Evolutionary conservation across 2,797 vertebrate species (phyloP).

Genomic region (Gadopsis bispinosus): DNA sequence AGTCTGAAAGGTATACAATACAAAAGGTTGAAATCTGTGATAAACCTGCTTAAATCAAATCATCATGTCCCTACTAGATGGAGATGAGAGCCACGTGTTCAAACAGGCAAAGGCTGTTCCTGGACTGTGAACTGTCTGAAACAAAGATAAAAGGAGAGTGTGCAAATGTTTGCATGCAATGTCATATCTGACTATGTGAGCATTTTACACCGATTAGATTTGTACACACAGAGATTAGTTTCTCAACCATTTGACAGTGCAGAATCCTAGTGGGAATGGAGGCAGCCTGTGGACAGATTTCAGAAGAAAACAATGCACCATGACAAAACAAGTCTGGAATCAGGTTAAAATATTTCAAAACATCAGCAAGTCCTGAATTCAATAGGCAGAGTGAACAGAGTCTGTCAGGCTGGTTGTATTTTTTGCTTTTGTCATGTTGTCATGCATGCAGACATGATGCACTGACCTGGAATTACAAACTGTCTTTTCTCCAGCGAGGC

Average conservation of each 20-base stretch:
- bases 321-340: background rate
- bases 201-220: conserved; percentile 5
- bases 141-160: conserved; percentile 5
- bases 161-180: conserved; percentile 2
- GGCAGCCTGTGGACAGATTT: background rate
- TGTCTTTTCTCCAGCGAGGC: background rate
- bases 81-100: conserved; percentile 74
- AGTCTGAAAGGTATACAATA: conserved; percentile 83
- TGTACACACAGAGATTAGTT: background rate
- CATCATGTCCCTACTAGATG: conserved; percentile 29
- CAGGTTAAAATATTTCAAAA: background rate
- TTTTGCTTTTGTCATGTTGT: background rate
- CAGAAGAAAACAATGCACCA: background rate
- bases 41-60: background rate
- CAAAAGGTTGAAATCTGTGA: background rate
- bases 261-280: background rate
- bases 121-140: conserved; percentile 1
- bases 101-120: conserved; percentile 78
- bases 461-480: conserved; percentile 17
- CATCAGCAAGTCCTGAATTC: background rate
- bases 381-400: background rate
- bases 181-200: conserved; percentile 15
- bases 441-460: conserved; percentile 2
- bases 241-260: no score
- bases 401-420: background rate